Percentiles rank a stretch among this genome's conserved stretches.
Conservation (phyloP, 2,797 vertebrate species). For the Gymnodraco acuticeps region DNA sequence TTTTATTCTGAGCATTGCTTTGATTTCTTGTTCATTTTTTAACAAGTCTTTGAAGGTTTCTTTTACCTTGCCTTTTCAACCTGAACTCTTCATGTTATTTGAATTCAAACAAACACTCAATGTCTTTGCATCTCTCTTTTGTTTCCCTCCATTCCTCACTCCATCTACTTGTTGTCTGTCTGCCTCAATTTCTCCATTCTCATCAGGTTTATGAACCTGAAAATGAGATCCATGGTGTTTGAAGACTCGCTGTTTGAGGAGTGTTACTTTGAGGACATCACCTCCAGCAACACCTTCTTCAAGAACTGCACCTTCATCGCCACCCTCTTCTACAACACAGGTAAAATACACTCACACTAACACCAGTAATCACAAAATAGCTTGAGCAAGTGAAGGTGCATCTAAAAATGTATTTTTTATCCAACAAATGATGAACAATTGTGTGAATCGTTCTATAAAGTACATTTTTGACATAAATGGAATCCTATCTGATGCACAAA, state of each 20-base stretch:
- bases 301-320: constrained; percentile 97
- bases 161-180: neutral
- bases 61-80: constrained; percentile 26
- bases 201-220: constrained; percentile 93
- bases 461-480: neutral
- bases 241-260: constrained; percentile 96
- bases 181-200: neutral
- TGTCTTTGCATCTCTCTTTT: neutral
- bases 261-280: constrained; percentile 97
- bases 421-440: neutral
- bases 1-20: constrained; percentile 20
- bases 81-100: constrained; percentile 11
- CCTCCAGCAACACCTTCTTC: constrained; percentile 97
- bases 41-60: constrained; percentile 4
- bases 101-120: constrained; percentile 3
- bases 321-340: constrained; percentile 97
- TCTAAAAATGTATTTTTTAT: neutral
- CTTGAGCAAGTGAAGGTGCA: neutral
- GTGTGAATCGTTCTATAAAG: neutral
- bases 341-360: constrained; percentile 70
- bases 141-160: neutral
- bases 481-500: neutral
- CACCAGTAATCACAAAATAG: neutral
- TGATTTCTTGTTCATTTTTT: constrained; percentile 19
- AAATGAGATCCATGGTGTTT: constrained; percentile 95